These are phyloP conservation scores for Bos javanicus DNA, from an alignment of 2,113 vertebrate genomes.

Conservation along the genomic window DNA sequence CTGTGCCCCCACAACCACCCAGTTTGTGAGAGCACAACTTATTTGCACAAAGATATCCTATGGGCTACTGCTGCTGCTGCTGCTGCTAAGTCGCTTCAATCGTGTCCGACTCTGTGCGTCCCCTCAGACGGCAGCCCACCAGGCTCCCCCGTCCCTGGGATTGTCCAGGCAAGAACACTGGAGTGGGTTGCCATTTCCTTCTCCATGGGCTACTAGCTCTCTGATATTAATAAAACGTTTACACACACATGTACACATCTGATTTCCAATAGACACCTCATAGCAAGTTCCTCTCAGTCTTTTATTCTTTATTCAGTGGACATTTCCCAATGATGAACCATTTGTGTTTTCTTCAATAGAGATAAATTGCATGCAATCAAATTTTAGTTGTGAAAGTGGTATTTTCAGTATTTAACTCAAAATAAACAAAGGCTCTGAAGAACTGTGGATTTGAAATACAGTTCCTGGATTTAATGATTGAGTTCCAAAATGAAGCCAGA, in stretches of 20 bases:
- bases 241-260: not conserved
- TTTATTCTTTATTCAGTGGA: not conserved
- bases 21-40: not conserved
- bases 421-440: not conserved
- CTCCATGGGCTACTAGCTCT: not conserved
- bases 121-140: too few species aligned
- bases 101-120: too few species aligned
- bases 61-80: not conserved
- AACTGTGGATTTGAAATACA: not conserved
- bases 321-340: not conserved
- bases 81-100: too few species aligned
- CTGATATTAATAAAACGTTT: not conserved
- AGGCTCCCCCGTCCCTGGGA: too few species aligned
- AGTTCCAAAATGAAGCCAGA: not conserved
- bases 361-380: not conserved
- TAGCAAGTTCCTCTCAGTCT: not conserved
- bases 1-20: too few species aligned
- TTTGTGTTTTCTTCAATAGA: not conserved
- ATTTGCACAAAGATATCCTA: not conserved
- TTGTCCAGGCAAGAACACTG: too few species aligned
- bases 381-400: not conserved
- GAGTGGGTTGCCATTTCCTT: too few species aligned
- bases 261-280: not conserved
- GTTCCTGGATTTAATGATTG: not conserved
- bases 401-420: slow-evolving; percentile 1